These are phyloP conservation scores for Dendrocincla fuliginosa DNA, from an alignment of 2,797 vertebrate species.

Conservation along the genomic window DNA sequence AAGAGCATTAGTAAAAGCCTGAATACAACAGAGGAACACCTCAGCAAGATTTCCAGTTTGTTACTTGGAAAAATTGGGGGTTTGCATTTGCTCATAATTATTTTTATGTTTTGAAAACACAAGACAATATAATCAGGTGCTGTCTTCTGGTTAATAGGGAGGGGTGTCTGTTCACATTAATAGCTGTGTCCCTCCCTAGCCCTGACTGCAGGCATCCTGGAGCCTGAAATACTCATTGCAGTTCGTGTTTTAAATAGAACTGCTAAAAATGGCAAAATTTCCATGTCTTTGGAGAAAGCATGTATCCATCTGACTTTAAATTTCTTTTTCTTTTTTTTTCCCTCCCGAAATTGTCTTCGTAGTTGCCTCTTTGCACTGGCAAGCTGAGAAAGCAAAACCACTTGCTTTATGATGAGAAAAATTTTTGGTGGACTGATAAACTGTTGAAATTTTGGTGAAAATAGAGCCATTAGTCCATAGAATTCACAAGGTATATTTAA, in stretches of 20 bases:
- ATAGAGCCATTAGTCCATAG: background rate
- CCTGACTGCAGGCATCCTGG: constrained; percentile 38
- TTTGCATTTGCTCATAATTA: background rate
- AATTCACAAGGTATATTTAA: background rate
- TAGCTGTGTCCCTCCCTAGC: background rate
- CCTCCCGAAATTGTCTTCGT: background rate
- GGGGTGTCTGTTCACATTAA: background rate
- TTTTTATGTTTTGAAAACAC: background rate
- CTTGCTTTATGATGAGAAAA: background rate
- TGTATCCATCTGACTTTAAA: background rate
- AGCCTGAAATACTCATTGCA: constrained; percentile 33
- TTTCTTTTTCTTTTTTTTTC: background rate
- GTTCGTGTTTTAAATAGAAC: constrained; percentile 51
- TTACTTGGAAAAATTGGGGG: background rate
- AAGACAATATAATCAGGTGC: background rate
- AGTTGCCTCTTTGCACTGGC: background rate
- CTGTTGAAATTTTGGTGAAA: background rate
- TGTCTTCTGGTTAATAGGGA: background rate
- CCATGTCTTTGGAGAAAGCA: constrained; percentile 38
- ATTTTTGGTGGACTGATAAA: background rate
- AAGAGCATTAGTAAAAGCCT: background rate
- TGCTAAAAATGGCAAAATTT: constrained; percentile 61
- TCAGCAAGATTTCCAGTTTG: background rate
- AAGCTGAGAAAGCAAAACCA: background rate
- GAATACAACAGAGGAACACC: background rate